Percentiles rank a stretch among this genome's conserved stretches.
Evolutionary conservation across 2,888 invertebrate species (phyloP).

Genomic region (Chaetogeoica ovagalla): DNA sequence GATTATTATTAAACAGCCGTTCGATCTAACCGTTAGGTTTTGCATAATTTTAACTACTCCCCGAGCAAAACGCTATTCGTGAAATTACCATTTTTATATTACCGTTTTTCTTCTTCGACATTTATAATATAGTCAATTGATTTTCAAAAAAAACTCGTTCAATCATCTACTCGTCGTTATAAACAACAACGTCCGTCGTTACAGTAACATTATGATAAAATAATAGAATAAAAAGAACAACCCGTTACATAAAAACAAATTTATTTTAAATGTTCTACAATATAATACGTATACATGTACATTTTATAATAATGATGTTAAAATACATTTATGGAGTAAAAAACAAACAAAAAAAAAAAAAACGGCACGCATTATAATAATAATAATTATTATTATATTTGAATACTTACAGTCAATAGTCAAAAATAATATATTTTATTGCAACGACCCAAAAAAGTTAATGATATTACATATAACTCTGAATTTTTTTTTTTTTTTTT

Average conservation of each 20-base stretch:
- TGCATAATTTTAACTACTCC: not conserved
- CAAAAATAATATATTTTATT: conserved; percentile 9
- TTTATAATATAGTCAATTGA: not conserved
- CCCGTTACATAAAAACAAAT: conserved; percentile 10
- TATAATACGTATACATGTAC: not conserved
- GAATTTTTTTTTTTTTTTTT: not conserved
- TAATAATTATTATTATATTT: not conserved
- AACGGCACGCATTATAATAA: too few species aligned
- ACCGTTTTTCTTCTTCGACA: not conserved
- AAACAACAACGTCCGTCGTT: not conserved
- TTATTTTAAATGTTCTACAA: conserved; percentile 1
- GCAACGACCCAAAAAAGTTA: conserved; percentile 40
- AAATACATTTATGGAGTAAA: conserved; percentile 15
- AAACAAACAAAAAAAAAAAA: not conserved
- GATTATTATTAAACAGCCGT: too few species aligned
- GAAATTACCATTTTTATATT: conserved; percentile 20
- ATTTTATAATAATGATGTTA: not conserved
- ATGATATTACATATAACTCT: not conserved
- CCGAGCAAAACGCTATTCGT: not conserved
- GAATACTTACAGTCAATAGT: conserved; percentile 14
- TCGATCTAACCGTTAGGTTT: too few species aligned
- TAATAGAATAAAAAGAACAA: not conserved
- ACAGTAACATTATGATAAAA: not conserved
- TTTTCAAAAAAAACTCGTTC: not conserved
- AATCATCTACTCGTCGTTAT: not conserved